These are phyloP conservation scores for Clanis bilineata DNA, from an alignment of 2,888 invertebrate species.

Conservation along the genomic window DNA sequence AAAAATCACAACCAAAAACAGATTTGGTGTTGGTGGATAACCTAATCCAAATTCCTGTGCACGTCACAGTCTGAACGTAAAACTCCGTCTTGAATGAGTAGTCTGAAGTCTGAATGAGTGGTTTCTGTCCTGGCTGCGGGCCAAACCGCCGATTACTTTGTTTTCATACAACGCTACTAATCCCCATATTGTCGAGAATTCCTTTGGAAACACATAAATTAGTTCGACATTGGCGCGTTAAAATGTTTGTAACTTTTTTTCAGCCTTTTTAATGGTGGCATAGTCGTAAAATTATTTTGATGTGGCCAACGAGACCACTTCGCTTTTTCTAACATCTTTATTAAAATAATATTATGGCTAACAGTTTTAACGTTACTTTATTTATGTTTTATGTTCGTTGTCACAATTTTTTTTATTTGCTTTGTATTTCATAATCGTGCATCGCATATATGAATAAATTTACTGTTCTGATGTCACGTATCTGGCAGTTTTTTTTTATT, in stretches of 20 bases:
- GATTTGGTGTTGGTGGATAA: no score
- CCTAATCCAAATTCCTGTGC: constrained; percentile 4
- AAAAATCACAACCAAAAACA: no score
- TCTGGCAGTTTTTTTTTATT: not conserved
- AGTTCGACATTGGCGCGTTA: constrained; percentile 39
- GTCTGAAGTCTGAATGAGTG: constrained; percentile 60
- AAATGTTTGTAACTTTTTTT: constrained; percentile 45
- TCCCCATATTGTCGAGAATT: constrained; percentile 45
- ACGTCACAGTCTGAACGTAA: constrained; percentile 15
- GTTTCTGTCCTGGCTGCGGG: constrained; percentile 48
- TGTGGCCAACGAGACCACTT: constrained; percentile 41
- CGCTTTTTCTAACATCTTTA: constrained; percentile 30
- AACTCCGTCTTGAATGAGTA: constrained; percentile 17
- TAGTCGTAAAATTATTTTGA: constrained; percentile 41
- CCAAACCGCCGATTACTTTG: constrained; percentile 60
- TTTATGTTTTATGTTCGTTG: constrained; percentile 27
- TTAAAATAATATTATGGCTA: constrained; percentile 29
- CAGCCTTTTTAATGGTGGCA: constrained; percentile 38
- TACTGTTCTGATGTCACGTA: not conserved
- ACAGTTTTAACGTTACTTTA: constrained; percentile 31
- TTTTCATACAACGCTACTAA: constrained; percentile 46
- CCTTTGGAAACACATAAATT: constrained; percentile 53
- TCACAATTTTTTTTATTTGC: constrained; percentile 29
- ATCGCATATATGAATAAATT: not conserved
- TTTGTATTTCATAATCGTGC: constrained; percentile 26